Conservation (phyloP, 2,113 vertebrate species). For the Morphnarchus princeps region DNA sequence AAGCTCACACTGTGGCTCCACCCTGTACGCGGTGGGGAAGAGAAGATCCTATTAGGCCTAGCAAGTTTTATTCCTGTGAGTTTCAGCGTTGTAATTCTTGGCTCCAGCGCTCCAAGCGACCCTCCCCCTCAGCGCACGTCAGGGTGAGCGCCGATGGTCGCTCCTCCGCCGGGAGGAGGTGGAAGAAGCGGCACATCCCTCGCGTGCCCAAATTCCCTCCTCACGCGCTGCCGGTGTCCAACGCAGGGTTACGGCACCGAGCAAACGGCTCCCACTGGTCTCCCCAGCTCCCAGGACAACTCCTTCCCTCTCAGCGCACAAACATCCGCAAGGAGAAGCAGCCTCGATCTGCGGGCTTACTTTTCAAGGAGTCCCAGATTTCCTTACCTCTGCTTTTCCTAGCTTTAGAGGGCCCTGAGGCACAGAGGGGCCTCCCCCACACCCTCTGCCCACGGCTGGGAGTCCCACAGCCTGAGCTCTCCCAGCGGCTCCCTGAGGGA, state of each 20-base stretch:
- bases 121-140: fast-evolving
- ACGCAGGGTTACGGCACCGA: fast-evolving
- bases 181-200: fast-evolving
- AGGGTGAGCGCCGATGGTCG: fast-evolving
- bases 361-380: neutral
- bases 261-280: neutral
- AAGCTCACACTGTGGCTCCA: neutral
- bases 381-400: neutral
- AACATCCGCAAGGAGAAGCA: neutral
- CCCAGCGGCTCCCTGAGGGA: fast-evolving
- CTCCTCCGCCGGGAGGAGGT: neutral
- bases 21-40: neutral
- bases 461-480: neutral
- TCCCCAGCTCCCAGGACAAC: neutral
- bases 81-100: neutral
- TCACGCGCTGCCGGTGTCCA: fast-evolving
- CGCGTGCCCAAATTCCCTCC: neutral
- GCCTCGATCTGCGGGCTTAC: neutral
- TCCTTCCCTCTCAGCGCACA: neutral
- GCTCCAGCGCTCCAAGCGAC: neutral
- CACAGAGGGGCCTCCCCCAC: fast-evolving
- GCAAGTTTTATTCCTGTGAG: neutral
- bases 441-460: fast-evolving
- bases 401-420: neutral
- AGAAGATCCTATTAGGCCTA: neutral